Evolutionary conservation across 1,140 invertebrate genomes (phyloP), one percentile per base, ranked within the genome.

Genomic region (Metopolophium dirhodum): DNA sequence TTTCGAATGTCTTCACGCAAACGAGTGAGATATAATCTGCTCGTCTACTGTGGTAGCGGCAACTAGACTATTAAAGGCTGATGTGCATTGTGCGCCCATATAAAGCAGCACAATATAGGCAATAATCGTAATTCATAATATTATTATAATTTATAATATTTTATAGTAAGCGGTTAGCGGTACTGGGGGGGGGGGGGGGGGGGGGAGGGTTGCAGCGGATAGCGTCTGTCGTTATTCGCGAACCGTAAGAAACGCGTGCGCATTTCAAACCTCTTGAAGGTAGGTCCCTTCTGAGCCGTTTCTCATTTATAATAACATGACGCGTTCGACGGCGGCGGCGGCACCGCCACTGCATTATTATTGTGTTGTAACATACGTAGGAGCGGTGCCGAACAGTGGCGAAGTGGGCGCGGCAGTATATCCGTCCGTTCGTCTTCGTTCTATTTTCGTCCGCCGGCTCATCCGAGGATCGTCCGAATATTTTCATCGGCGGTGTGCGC

Each of bases 391-490:
- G 23, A 90, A 90, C 90, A 83, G 61, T 11, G 35, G 90, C 47
- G n/a, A 86, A 57, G 82, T 93, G 47, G 77, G 82, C 35, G 82
- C 49, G 82, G 68, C n/a, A 37, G 49, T 90, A 90, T 68, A 89
- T 77, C 61, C 61, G 85, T 93, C 91, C 37, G 82, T 93, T 86
- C 91, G 82, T 92, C 45, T 83, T 92, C 77, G 47, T 93, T 93
- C 91, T 93, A 93, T 93, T 93, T 93, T 51, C 14, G 91, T 93
- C 49, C 61, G 14, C 49, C 68, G 91, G 77, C 91, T 93, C 91
- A 93, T 93, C 91, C 37, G 49, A 93, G 26, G 82, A 93, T 93
- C 49, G 91, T 86, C 91, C 82, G 49, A 93, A 93, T 93, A 93
- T 93, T 93, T 86, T 83, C 77, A 93, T 57, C 91, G 82, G 49